phyloP scores from a whole-genome alignment of 2,797 vertebrate species.

The Corythornis leucogaster region DNA sequence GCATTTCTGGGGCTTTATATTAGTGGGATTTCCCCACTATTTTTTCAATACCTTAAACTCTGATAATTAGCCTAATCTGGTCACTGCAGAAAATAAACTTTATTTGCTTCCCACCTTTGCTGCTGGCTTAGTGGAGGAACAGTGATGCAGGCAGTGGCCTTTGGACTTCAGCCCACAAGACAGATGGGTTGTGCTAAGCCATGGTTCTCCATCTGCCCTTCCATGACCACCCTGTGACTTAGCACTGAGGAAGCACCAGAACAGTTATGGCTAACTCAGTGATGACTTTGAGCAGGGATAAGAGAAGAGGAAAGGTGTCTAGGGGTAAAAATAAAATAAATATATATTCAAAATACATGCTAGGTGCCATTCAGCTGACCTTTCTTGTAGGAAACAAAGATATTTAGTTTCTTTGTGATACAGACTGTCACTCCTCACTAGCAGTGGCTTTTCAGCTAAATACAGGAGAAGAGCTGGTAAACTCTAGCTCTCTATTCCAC shows the following conservation, averaged over 20 bases:
- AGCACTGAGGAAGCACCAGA: not conserved
- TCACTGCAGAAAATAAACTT: not conserved
- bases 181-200: not conserved
- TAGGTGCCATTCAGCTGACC: not conserved
- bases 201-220: not conserved
- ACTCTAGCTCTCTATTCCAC: not conserved
- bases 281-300: not conserved
- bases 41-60: not conserved
- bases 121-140: not conserved
- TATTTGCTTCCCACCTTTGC: not conserved
- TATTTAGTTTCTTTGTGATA: not conserved
- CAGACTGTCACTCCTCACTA: rapidly evolving
- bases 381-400: not conserved
- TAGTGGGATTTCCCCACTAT: not conserved
- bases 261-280: not conserved
- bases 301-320: not conserved
- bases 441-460: not conserved
- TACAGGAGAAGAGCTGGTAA: not conserved
- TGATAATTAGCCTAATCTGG: not conserved
- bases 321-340: not conserved
- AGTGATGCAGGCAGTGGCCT: not conserved
- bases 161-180: not conserved
- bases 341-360: not conserved
- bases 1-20: not conserved
- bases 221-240: rapidly evolving